A percentile compares a stretch with the other conserved stretches of the same genome.
Evolutionary conservation across 2,113 vertebrate genomes (phyloP).

Genomic region (Chroicocephalus ridibundus): DNA sequence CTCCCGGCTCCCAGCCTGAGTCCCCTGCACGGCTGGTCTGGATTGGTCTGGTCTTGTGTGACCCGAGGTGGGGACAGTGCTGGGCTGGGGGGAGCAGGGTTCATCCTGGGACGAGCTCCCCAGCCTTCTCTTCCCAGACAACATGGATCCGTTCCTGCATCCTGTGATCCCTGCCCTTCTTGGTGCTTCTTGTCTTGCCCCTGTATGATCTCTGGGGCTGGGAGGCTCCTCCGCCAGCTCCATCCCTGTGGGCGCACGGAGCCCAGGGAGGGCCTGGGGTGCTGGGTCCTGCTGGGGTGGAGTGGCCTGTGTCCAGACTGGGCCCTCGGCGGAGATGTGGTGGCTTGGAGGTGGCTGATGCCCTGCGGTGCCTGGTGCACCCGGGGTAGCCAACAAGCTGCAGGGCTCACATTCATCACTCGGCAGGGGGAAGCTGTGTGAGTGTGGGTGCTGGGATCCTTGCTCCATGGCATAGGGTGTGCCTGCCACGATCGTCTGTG

Average conservation of each 20-base stretch:
- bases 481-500: rapidly evolving
- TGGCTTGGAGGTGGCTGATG: neutral
- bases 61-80: neutral
- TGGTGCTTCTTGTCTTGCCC: neutral
- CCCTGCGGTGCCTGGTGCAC: rapidly evolving
- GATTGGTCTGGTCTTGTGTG: neutral
- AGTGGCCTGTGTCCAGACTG: neutral
- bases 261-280: neutral
- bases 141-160: rapidly evolving
- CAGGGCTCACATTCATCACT: neutral
- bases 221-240: neutral
- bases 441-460: neutral
- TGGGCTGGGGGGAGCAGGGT: neutral
- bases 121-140: neutral
- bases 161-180: neutral
- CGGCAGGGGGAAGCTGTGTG: neutral
- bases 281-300: rapidly evolving
- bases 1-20: neutral
- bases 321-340: neutral
- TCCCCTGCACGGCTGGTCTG: rapidly evolving
- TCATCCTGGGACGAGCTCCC: neutral
- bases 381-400: rapidly evolving
- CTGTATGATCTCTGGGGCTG: neutral
- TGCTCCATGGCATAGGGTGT: rapidly evolving
- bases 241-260: neutral